Evolutionary conservation across 2,797 vertebrate genomes (phyloP).

Genomic region (Momotus momota): DNA sequence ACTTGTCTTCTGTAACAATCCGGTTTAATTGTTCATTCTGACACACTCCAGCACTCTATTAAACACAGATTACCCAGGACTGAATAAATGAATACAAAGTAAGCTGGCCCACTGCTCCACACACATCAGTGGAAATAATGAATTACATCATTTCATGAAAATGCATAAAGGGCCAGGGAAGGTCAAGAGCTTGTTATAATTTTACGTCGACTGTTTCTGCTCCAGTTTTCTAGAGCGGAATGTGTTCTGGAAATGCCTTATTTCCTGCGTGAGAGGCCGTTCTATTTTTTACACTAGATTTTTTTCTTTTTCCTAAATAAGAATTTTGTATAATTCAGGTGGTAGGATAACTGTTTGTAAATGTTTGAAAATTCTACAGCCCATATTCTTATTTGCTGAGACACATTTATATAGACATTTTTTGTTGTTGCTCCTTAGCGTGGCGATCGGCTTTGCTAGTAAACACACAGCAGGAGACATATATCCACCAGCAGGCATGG

Average conservation of each 20-base stretch:
- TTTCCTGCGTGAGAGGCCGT: neutral
- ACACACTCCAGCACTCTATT: slow-evolving; percentile 72
- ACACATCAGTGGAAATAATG: slow-evolving; percentile 58
- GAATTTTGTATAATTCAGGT: neutral
- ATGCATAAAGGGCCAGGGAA: slow-evolving; percentile 27
- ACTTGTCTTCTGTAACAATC: slow-evolving; percentile 71
- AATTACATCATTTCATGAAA: slow-evolving; percentile 68
- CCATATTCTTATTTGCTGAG: neutral
- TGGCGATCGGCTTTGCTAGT: neutral
- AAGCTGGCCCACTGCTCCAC: slow-evolving; percentile 27
- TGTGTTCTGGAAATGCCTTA: neutral
- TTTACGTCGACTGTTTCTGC: slow-evolving; percentile 37
- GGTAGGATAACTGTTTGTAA: neutral
- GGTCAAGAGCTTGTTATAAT: slow-evolving; percentile 65
- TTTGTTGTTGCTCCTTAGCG: neutral
- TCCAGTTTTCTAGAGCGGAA: slow-evolving; percentile 28
- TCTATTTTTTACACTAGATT: neutral
- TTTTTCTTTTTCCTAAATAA: neutral
- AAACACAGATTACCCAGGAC: slow-evolving; percentile 75
- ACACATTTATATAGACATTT: neutral
- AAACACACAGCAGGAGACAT: neutral
- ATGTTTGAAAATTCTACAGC: neutral
- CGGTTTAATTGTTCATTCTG: slow-evolving; percentile 78
- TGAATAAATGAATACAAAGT: slow-evolving; percentile 78
- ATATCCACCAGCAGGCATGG: neutral